Evolutionary conservation across 2,797 vertebrate genomes (phyloP), one percentile per base, ranked within the genome.

Genomic region (Xenops minutus): DNA sequence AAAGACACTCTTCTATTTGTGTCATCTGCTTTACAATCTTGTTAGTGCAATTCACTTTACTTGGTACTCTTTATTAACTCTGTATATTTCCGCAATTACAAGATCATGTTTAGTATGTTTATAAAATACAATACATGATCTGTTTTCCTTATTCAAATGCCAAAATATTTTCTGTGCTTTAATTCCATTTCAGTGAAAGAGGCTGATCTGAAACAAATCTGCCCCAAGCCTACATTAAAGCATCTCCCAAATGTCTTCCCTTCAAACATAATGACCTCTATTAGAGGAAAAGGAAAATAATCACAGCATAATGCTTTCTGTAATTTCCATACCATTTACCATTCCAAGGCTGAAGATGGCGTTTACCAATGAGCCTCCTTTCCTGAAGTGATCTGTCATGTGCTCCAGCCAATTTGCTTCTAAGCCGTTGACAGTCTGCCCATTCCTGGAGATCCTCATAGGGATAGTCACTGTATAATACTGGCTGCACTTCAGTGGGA

Each of bases 381-480:
- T 99, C 97, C 99, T 99, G 98, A 99, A 99, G 96, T 99, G 99
- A 93, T 99, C 99, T 2, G 99, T 99, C 99, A 99, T 99, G 98
- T 99, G 99, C 94, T 99, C 99, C 96, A 99, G 97, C 99, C 99
- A 99, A 97, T 99, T 99, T 85, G 99, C 99, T 88, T 99, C 99
- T 88, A 99, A 95, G 10, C 98, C 96, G 93, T 97, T 98, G 89
- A 99, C 97, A 9, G 98, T 98, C 91, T 98, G 98, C 12, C 98
- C 98, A 1, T 98, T 98, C 69, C 96, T 98, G 76, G 98, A 98
- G 71, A 99, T 98, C 75, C 98, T 98, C 94, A 99, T 98, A 26
- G 99, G 99, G 62, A 99, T 98, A 93, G 99, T 99, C 92, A 99
- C 98, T 0, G 99, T 99, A 66, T 99, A 99, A 96, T 99, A 99